Percentiles rank a stretch among this genome's conserved stretches.
Evolutionary conservation across 1,140 invertebrate species (phyloP).

Genomic region (Formica exsecta): DNA sequence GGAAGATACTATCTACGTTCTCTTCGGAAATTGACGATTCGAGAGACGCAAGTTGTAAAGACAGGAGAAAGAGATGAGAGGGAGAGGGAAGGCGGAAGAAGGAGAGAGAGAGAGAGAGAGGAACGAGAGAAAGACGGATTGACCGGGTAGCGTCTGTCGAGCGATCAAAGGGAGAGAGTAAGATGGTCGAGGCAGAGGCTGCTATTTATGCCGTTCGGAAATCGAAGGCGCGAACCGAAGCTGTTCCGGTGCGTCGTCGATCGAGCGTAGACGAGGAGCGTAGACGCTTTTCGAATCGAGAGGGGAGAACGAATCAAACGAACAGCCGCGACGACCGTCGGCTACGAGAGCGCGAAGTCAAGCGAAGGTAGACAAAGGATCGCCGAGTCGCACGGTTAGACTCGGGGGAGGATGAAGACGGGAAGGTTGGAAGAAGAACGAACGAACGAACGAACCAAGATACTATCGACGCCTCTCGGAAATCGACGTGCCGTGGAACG

Average conservation of each 20-base stretch:
- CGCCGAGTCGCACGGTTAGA: constrained; percentile 51
- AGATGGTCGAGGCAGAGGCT: constrained; percentile 30
- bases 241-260: constrained; percentile 52
- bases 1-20: constrained; percentile 51
- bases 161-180: constrained; percentile 66
- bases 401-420: background rate
- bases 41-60: constrained; percentile 27
- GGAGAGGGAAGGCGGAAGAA: background rate
- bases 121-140: constrained; percentile 25
- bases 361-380: constrained; percentile 62
- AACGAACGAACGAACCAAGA: constrained; percentile 43
- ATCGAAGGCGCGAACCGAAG: constrained; percentile 58
- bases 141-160: constrained; percentile 59
- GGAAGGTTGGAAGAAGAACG: constrained; percentile 7
- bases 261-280: constrained; percentile 58
- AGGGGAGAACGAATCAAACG: constrained; percentile 41
- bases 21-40: constrained; percentile 61
- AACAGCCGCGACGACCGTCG: constrained; percentile 22
- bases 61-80: constrained; percentile 43
- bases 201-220: constrained; percentile 59
- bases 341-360: constrained; percentile 50
- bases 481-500: constrained; percentile 69
- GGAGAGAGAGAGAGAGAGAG: background rate
- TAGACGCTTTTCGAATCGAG: constrained; percentile 52
- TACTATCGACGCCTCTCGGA: constrained; percentile 67